Percentiles rank a stretch among this genome's conserved stretches.
phyloP scores from a whole-genome alignment of 2,113 vertebrate genomes.

The Ophiodon elongatus region DNA sequence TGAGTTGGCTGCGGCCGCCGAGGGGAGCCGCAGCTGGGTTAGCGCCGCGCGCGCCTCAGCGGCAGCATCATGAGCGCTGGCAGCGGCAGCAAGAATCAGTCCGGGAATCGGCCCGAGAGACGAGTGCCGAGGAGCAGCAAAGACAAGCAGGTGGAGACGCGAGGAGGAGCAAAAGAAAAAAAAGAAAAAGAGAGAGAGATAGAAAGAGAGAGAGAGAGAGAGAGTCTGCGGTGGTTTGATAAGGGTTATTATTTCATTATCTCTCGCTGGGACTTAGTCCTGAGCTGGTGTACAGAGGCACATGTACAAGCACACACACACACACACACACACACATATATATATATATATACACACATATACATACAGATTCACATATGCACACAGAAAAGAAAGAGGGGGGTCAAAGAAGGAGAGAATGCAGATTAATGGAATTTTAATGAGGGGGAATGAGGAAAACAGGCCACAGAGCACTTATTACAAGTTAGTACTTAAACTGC shows the following conservation, averaged over 20 bases:
- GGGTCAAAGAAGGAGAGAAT: conserved; percentile 26
- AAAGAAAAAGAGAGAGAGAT: conserved; percentile 6
- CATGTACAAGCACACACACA: conserved; percentile 29
- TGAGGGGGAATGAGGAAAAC: conserved; percentile 63
- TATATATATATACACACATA: conserved; percentile 41
- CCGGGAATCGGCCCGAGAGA: conserved; percentile 65
- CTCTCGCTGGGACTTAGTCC: conserved; percentile 76
- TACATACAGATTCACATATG: conserved; percentile 29
- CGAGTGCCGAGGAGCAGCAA: conserved; percentile 50
- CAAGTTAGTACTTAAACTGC: conserved; percentile 46
- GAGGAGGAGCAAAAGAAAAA: no score
- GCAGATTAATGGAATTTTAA: conserved; percentile 75
- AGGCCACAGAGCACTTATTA: conserved; percentile 68
- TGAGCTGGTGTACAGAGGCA: conserved; percentile 65
- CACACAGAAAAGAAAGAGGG: conserved; percentile 20
- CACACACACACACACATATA: conserved; percentile 42
- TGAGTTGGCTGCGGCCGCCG: conserved; percentile 1
- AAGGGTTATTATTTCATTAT: conserved; percentile 86
- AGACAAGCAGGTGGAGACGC: conserved; percentile 44
- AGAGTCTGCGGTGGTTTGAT: conserved; percentile 80
- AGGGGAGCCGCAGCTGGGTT: conserved; percentile 55
- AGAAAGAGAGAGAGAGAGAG: conserved; percentile 42
- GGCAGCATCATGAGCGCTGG: conserved; percentile 30
- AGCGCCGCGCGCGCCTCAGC: conserved; percentile 35
- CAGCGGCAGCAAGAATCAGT: conserved; percentile 63